A percentile compares a stretch with the other conserved stretches of the same genome.
Evolutionary conservation across 2,797 vertebrate genomes (phyloP).

Genomic region (Squalus acanthias): DNA sequence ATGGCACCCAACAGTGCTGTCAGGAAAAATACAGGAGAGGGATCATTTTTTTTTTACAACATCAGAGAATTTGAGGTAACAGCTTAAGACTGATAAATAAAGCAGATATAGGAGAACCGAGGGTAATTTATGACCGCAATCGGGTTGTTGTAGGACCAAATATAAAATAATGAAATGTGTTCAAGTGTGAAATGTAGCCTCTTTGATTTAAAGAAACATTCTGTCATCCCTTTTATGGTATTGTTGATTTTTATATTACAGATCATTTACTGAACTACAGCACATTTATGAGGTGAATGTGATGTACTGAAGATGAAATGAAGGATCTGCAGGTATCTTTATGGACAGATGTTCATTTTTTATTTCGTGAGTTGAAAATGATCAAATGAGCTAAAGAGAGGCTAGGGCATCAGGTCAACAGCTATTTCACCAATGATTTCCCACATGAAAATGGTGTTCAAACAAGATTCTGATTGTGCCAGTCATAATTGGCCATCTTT

Average conservation of each 20-base stretch:
- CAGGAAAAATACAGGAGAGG: background rate
- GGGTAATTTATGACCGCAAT: background rate
- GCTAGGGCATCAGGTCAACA: background rate
- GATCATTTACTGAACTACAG: slow-evolving; percentile 6
- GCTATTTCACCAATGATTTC: background rate
- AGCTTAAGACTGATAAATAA: slow-evolving; percentile 9
- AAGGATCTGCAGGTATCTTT: background rate
- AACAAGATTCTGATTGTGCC: slow-evolving; percentile 10
- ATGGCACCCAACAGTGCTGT: background rate
- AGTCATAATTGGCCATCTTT: background rate
- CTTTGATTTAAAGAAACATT: slow-evolving; percentile 34
- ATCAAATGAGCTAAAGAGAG: background rate
- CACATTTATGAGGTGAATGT: slow-evolving; percentile 29
- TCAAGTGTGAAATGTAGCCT: slow-evolving; percentile 21
- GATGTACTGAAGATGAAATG: slow-evolving; percentile 9
- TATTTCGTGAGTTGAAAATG: slow-evolving; percentile 9
- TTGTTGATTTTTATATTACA: slow-evolving; percentile 36
- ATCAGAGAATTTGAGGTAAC: slow-evolving; percentile 13
- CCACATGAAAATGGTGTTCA: background rate
- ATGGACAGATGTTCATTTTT: background rate
- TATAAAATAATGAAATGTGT: slow-evolving; percentile 22
- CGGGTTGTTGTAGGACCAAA: background rate
- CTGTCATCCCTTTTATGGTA: slow-evolving; percentile 15
- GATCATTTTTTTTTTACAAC: background rate
- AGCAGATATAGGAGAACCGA: background rate